A percentile compares a stretch with the other conserved stretches of the same genome.
Evolutionary conservation across 2,797 vertebrate genomes (phyloP).

Genomic region (Arnoldichthys spilopterus): DNA sequence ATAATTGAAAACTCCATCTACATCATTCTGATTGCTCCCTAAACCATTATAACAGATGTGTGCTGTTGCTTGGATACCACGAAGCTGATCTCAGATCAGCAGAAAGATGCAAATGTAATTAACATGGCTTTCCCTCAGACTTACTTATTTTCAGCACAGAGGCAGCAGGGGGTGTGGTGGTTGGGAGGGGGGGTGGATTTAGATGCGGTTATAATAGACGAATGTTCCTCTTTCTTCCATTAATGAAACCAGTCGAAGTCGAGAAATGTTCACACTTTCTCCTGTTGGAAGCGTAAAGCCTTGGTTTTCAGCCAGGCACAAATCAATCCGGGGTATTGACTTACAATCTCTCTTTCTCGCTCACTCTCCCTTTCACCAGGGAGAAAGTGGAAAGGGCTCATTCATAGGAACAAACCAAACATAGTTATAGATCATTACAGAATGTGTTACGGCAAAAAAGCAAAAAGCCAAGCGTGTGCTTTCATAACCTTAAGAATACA

Average conservation of each 20-base stretch:
- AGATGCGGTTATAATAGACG: slow-evolving; percentile 38
- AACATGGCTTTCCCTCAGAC: not conserved
- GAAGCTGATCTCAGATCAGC: slow-evolving; percentile 9
- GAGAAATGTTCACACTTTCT: slow-evolving; percentile 38
- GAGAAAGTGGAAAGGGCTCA: not conserved
- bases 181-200: not conserved
- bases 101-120: slow-evolving; percentile 26
- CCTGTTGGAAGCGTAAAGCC: slow-evolving; percentile 34
- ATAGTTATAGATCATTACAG: slow-evolving; percentile 35
- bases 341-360: slow-evolving; percentile 16
- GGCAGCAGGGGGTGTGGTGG: not conserved
- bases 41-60: slow-evolving; percentile 1
- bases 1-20: not conserved
- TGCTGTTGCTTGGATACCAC: slow-evolving; percentile 9
- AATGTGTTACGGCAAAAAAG: slow-evolving; percentile 12
- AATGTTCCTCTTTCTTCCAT: slow-evolving; percentile 33
- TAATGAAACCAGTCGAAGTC: slow-evolving; percentile 27
- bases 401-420: not conserved
- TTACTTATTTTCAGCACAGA: not conserved
- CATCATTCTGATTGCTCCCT: not conserved
- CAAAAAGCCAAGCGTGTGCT: not conserved
- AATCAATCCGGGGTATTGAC: slow-evolving; percentile 35
- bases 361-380: not conserved
- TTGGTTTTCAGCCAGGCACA: slow-evolving; percentile 36
- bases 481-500: not conserved